Percentiles rank a stretch among this genome's conserved stretches.
Conservation (phyloP, 2,797 vertebrate genomes). For the Hemitrygon akajei region DNA sequence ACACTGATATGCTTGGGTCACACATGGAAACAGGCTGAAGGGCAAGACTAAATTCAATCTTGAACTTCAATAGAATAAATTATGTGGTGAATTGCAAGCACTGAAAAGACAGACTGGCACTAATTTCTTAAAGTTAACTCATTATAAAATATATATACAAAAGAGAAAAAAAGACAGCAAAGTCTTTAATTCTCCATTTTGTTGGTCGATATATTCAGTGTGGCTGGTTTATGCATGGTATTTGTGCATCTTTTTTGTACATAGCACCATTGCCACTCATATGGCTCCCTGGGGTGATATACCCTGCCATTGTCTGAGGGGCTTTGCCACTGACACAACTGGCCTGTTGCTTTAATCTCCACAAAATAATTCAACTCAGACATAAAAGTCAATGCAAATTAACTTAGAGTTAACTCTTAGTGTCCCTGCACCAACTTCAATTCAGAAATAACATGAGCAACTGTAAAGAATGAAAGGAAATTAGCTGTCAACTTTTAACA, state of each 20-base stretch:
- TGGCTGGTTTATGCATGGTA: no score
- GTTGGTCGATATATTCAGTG: no score
- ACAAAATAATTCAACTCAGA: not conserved
- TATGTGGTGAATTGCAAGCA: not conserved
- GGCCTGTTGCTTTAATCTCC: not conserved
- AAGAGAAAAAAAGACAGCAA: no score
- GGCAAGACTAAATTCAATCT: not conserved
- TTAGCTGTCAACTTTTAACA: not conserved
- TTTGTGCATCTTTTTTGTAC: no score
- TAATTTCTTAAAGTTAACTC: no score
- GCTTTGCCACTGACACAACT: not conserved
- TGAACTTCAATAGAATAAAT: not conserved
- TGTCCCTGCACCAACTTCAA: not conserved
- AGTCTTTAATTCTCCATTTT: no score
- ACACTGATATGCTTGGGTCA: not conserved
- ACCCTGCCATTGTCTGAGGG: no score
- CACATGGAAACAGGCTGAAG: not conserved
- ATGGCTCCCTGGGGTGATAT: no score
- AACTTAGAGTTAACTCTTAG: not conserved
- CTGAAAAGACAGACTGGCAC: not conserved
- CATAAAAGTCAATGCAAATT: not conserved
- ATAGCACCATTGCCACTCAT: no score
- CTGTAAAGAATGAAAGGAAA: not conserved
- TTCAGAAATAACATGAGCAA: not conserved
- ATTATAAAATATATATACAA: no score